Evolutionary conservation across 2,797 vertebrate species (phyloP).

Genomic region (Xenopus petersii): DNA sequence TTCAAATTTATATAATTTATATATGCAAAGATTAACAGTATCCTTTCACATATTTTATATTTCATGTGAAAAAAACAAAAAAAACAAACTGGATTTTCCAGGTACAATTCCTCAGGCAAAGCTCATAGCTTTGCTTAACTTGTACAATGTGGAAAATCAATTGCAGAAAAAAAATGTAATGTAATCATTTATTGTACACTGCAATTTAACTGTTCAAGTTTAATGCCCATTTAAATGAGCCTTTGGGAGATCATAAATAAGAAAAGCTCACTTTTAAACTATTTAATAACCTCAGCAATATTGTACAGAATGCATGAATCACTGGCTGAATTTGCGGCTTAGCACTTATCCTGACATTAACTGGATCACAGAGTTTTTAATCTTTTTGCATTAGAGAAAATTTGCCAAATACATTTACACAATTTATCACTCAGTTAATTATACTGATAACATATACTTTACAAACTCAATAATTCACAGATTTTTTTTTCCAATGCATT

Average conservation of each 20-base stretch:
- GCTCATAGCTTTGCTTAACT: slow-evolving; percentile 11
- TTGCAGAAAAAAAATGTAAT: slow-evolving; percentile 38
- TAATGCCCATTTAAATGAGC: slow-evolving; percentile 41
- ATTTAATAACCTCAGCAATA: slow-evolving; percentile 37
- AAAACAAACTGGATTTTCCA: slow-evolving; percentile 22
- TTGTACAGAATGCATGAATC: slow-evolving; percentile 39
- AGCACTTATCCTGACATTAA: slow-evolving; percentile 39
- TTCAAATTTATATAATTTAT: too few relatives aligned
- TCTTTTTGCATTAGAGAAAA: slow-evolving; percentile 37
- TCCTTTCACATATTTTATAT: slow-evolving; percentile 12
- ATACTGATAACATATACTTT: slow-evolving; percentile 37
- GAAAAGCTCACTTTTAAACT: slow-evolving; percentile 37
- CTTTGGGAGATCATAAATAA: slow-evolving; percentile 43
- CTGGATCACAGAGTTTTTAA: slow-evolving; percentile 34
- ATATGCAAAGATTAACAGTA: too few relatives aligned
- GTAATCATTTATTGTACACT: slow-evolving; percentile 38
- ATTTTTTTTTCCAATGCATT: slow-evolving; percentile 23
- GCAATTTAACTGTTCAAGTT: slow-evolving; percentile 40
- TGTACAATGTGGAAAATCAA: slow-evolving; percentile 34
- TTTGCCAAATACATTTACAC: slow-evolving; percentile 41
- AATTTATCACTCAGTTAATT: slow-evolving; percentile 41
- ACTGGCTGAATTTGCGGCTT: slow-evolving; percentile 30
- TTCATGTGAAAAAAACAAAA: slow-evolving; percentile 15
- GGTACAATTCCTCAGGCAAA: slow-evolving; percentile 10
- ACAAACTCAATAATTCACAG: slow-evolving; percentile 38